Base-by-base conservation (phyloP, 1,140 invertebrate genomes). In the Drosophila auraria region DNA sequence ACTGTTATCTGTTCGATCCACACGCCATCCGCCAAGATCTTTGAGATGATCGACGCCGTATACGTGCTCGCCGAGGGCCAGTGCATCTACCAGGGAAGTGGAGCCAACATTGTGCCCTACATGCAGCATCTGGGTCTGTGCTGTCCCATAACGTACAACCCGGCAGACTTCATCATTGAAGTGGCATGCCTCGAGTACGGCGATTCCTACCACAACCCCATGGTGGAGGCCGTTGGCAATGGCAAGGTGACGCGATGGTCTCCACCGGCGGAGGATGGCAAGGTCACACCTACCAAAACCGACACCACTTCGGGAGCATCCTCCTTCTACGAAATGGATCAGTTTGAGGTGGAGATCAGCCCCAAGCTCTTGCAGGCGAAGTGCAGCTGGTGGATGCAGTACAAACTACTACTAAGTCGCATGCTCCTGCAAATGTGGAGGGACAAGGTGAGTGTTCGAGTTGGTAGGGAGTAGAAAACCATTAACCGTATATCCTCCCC, bases 1-100 rank as follows among this genome's bases (percentile, higher is more conserved):
- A 98, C 97, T 0, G 96, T 99, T 0, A 95, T 99, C 17, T 98
- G 97, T 91, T 98, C 97, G 0, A 95, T 99, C 25, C 98, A 99
- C 91, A 98, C 98, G 20, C 98, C 98, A 0, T 98, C 97, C 71
- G 96, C 96, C 0, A 95, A 95, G 51, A 93, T 97, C 42, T 97
- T 97, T 87, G 93, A 95, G 1, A 95, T 96, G 93, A 97, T 97
- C 87, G 96, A 97, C 92, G 95, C 96, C 49, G 95, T 97, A 1
- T 97, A 97, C 76, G 94, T 97, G 2, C 94, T 97, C 0, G 94
- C 96, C 0, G 94, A 94, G 36, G 97, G 97, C 0, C 95, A 96
- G 70, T 97, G 97, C 82, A 95, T 96, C 3, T 97, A 96, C 89
- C 95, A 97, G 70, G 96, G 96, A 4, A 93, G 94, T 3, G 94